Evolutionary conservation across 2,113 vertebrate species (phyloP), one percentile per base, ranked within the genome.

Genomic region (Ancistrus triradiatus): DNA sequence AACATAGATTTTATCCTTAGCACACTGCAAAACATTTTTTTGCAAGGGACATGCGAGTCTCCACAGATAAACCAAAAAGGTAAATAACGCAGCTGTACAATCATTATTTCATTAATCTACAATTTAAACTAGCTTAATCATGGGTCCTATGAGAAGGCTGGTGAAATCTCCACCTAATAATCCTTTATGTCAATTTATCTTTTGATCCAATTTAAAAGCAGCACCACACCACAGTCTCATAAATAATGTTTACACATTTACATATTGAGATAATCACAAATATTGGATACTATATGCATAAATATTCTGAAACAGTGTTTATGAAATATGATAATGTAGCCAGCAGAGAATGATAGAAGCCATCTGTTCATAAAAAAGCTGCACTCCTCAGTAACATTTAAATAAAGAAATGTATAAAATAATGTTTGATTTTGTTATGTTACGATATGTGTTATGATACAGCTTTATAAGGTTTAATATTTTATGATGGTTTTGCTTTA

Each of bases 211-310:
- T 78, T 87, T 86, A 85, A 87, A 79, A 83, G 76, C 68, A 81
- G 9, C 69, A 75, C 51, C 80, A 72, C 75, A 78, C 75, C 77
- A 80, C 79, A 70, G 69, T 25, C 78, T 85, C 85, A 86, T 89
- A 88, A 88, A 88, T 87, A 88, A 87, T 86, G 80, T 77, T 82
- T 83, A 80, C 76, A 72, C 81, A 86, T 89, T 87, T 87, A 85
- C 85, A 88, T 87, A 87, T 87, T 87, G 83, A 86, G 85, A 87
- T 85, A 84, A 87, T 87, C 83, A 87, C 84, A 77, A 85, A 88
- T 86, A 87, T 85, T 85, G 80, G 81, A 85, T 81, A 83, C 80
- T 85, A 82, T 84, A 80, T 83, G 85, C 83, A 85, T 87, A 84
- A 86, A 89, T 85, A 87, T 87, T 85, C 81, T 86, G 87, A 86